Evolutionary conservation across 2,888 invertebrate genomes (phyloP), one percentile per base, ranked within the genome.

Genomic region (Elysia crispata): DNA sequence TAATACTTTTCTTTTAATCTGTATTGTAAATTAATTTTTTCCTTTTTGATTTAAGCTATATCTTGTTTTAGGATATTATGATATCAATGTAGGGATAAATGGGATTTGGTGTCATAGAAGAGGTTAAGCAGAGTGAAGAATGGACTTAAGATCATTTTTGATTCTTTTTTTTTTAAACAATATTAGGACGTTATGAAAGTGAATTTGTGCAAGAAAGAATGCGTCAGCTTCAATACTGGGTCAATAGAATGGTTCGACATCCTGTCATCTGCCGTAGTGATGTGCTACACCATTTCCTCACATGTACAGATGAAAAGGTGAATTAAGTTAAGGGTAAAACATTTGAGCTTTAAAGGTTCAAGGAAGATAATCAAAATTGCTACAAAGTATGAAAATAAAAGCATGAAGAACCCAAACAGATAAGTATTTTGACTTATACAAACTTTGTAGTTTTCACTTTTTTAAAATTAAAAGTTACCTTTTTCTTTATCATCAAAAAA

Each of bases 241-340:
- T 99, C 1, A 96, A 98, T 93, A 96, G 98, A 94, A 97, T 99
- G 90, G 98, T 98, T 91, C 94, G 97, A 79, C 99, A 99, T 94
- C 99, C 99, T 1, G 97, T 99, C 13, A 93, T 99, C 62, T 96
- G 97, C 1, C 95, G 95, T 86, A 95, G 95, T 89, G 96, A 97
- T 86, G 98, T 98, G 0, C 98, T 98, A 97, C 95, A 96, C 90
- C 99, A 99, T 92, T 99, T 99, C 92, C 94, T 99, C 74, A 97
- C 97, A 1, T 98, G 98, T 91, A 98, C 97, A 11, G 98, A 99
- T 93, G 98, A 98, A 88, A 98, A 98, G 92, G 95, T 72, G 41
- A 54, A 30, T 15, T n/a, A n/a, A n/a, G n/a, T n/a, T n/a, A n/a
- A n/a, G n/a, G n/a, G n/a, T n/a, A n/a, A n/a, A n/a, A n/a, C n/a